Base-by-base conservation (phyloP, 2,797 vertebrate genomes). In the Sebastes kiyomatsui region DNA sequence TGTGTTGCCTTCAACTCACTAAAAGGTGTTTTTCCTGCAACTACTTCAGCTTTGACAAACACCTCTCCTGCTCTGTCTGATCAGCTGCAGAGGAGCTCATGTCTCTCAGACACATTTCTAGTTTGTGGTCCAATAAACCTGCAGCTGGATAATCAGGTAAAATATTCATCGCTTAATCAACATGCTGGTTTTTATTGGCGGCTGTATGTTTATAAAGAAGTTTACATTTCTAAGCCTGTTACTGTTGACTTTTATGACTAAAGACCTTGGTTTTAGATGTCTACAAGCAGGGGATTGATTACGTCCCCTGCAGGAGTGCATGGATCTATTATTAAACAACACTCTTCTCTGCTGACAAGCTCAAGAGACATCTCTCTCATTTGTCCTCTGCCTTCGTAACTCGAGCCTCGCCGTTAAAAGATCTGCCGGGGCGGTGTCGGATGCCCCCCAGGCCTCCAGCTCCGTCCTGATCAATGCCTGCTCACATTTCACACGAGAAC, bases 401-500 rank as follows among this genome's bases (percentile, higher is more conserved):
- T 11, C 1, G 70, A 94, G 77, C 55, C 52, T 0, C 7, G 3
- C 62, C 27, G 60, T 80, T 80, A 88, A 82, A 79, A 79, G 88
- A 90, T 84, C 86, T 76, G 72, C 76, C n/a, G 1, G 67, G 80
- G 77, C 49, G 81, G 92, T 94, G 91, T 93, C 83, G 7, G 81
- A 61, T 92, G 82, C 78, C 85, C 75, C 69, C 49, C 27, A 9
- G 79, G 67, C 84, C 79, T 77, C 66, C 59, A 33, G 52, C 72
- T 72, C 82, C 11, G 20, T 59, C 71, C 87, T 66, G 84, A 86
- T 91, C 90, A 75, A 88, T 84, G 83, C 60, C 61, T 56, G 87
- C 85, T 94, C 91, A 69, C 56, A 22, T 95, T 92, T 90, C 93
- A 90, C 72, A 74, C 12, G 83, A 82, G 77, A 88, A 82, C 87